Evolutionary conservation across 2,113 vertebrate species (phyloP), one percentile per base, ranked within the genome.

Genomic region (Prinia subflava): DNA sequence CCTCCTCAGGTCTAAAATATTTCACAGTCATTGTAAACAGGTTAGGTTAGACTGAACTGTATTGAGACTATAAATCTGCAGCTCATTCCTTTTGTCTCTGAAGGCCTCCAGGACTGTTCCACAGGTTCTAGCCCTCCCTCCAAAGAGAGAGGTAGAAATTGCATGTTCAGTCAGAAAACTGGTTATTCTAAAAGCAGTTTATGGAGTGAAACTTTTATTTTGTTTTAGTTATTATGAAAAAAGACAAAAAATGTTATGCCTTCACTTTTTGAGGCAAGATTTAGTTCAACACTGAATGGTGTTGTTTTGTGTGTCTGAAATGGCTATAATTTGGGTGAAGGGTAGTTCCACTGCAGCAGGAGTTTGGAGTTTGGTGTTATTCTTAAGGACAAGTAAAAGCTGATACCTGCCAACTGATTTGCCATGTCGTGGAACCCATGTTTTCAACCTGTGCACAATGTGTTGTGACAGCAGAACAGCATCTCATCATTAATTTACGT

Each of bases 401-500:
- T 77, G 50, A 50, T 80, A 15, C 39, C 41, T 93, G 85, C 71
- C 49, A 56, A 8, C 84, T 74, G 64, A n/a, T 42, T 73, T 95
- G 90, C 75, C 84, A 55, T 76, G 87, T 87, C 8, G 67, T 35
- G 30, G 75, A 59, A 67, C 55, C 35, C 1, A 0, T 56, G 27
- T 77, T 86, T 83, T 52, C 67, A 52, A 8, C 19, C 9, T 74
- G 75, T 50, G 82, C 82, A 56, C 44, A 28, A 95, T 63, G 39
- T 52, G 52, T 90, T 50, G 41, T 94, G 94, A 92, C 94, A 96
- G 96, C 90, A 85, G 19, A 85, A 27, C 62, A 25, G 46, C 7
- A 27, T 52, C 75, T 91, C 70, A 37, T 95, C 10, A 83, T 55
- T 87, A 92, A 96, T 97, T 83, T 31, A 93, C 18, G 2, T 53